These are phyloP conservation scores for Aurelia aurita DNA, from an alignment of 30 jellyfish, hydroid and myxozoan species.

Conservation along the genomic window DNA sequence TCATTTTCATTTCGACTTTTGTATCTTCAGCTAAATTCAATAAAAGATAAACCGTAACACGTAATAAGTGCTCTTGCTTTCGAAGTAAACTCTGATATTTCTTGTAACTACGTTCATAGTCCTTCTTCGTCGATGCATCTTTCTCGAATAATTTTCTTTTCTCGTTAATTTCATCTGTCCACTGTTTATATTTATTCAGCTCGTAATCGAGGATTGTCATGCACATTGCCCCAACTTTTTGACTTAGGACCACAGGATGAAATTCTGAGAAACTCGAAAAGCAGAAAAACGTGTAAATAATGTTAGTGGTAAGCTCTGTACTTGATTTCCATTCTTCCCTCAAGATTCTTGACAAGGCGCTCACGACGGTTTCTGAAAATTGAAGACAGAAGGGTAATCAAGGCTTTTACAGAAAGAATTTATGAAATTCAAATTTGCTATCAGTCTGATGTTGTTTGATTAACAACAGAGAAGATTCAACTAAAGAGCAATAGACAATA, in stretches of 20 bases:
- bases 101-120: conserved; percentile 89
- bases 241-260: conserved; percentile 85
- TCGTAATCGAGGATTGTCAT: conserved; percentile 90
- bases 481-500: too few relatives aligned
- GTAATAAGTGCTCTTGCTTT: conserved; percentile 96
- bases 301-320: conserved; percentile 94
- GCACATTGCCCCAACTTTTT: conserved; percentile 96
- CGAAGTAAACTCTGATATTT: conserved; percentile 80
- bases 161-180: conserved; percentile 91
- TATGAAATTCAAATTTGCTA: too few relatives aligned
- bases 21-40: conserved; percentile 95
- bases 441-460: too few relatives aligned
- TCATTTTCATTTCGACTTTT: conserved; percentile 96
- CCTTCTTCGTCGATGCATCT: conserved; percentile 82
- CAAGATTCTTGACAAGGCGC: conserved; percentile 94
- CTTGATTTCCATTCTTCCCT: conserved; percentile 99
- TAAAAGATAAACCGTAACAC: conserved; percentile 95
- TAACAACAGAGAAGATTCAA: too few relatives aligned
- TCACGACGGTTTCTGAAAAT: conserved; percentile 87
- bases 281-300: conserved; percentile 96
- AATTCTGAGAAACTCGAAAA: conserved; percentile 98
- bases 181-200: conserved; percentile 78
- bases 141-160: conserved; percentile 75
- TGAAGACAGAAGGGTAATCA: too few relatives aligned
- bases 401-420: too few relatives aligned